Base-by-base conservation (phyloP, 2,797 vertebrate genomes). In the Sebastolobus alascanus region DNA sequence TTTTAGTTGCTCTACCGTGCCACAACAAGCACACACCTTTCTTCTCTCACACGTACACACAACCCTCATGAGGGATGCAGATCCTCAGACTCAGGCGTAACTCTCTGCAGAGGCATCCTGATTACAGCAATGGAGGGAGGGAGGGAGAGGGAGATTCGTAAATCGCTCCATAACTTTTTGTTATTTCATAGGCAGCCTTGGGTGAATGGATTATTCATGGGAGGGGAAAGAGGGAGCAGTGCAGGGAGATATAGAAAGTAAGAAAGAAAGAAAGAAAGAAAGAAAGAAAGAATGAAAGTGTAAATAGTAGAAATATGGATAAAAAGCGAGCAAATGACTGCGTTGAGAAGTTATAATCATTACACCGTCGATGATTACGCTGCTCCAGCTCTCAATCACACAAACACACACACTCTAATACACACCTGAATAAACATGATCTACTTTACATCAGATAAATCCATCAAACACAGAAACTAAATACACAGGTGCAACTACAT, bases 201-300 rank as follows among this genome's bases (percentile, higher is more conserved):
- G 70, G 56, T 74, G 64, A 63, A 72, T 85, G 76, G 86, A 90
- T 92, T 89, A 90, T 89, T 86, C 71, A 92, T 92, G 83, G 63
- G 7, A 59, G 66, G 84, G 73, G 79, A 80, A 40, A 72, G 76
- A 73, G 58, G 69, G 73, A 80, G 59, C 54, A n/a, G 5, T 3
- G 31, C 14, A 37, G 31, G 73, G 58, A 73, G 59, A 71, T 16
- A 54, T 13, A 29, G 66, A 77, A 16, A 55, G 63, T 35, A 54
- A 55, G 35, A 3, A 58, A 52, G 29, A 67, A 50, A 37, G 54
- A 52, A 25, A 35, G 60, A 61, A 11, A 65, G 46, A 31, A 2
- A 56, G 18, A 56, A 4, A 64, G 25, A 60, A 20, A 27, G 25
- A 50, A 18, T 50, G 37, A 50, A 56, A 29, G 8, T 3, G 22